Conservation (phyloP, 37 sponge, comb jelly and placozoan species). For the Geodia barretti region DNA sequence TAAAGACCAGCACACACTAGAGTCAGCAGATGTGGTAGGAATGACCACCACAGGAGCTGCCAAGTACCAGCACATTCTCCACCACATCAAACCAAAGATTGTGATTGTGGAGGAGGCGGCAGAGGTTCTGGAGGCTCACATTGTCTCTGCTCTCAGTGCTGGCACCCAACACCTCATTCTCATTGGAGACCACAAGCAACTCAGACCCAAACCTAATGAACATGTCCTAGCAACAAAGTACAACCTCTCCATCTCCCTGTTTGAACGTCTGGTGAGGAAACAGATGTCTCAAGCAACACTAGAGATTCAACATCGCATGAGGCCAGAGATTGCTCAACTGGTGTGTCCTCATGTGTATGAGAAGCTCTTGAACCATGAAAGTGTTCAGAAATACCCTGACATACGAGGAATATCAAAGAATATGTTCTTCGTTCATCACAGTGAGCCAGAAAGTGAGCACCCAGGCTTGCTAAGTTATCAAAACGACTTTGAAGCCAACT, state of each 20-base stretch:
- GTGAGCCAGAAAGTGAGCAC: constrained; percentile 33
- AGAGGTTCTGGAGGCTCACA: constrained; percentile 90
- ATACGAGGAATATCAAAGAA: constrained; percentile 65
- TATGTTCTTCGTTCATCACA: constrained; percentile 68
- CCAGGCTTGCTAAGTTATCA: constrained; percentile 63
- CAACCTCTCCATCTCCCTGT: constrained; percentile 88
- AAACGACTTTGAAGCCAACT: constrained; percentile 80
- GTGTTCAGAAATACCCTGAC: constrained; percentile 56
- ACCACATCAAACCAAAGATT: constrained; percentile 77
- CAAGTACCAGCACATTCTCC: constrained; percentile 78
- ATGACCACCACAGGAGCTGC: constrained; percentile 97
- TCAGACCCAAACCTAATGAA: constrained; percentile 85
- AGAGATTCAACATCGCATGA: constrained; percentile 89
- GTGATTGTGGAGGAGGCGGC: constrained; percentile 95
- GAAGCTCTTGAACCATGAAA: constrained; percentile 60
- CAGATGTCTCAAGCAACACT: constrained; percentile 76
- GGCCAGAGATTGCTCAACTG: constrained; percentile 85
- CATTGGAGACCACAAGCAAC: constrained; percentile 96
- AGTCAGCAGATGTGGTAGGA: constrained; percentile 79
- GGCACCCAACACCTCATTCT: constrained; percentile 88
- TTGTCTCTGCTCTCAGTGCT: constrained; percentile 79
- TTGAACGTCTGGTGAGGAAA: constrained; percentile 78
- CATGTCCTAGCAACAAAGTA: constrained; percentile 73
- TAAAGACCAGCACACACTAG: no score
- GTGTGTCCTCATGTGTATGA: constrained; percentile 80